phyloP scores from a whole-genome alignment of 1,140 invertebrate genomes.

The Calosoma granatense region DNA sequence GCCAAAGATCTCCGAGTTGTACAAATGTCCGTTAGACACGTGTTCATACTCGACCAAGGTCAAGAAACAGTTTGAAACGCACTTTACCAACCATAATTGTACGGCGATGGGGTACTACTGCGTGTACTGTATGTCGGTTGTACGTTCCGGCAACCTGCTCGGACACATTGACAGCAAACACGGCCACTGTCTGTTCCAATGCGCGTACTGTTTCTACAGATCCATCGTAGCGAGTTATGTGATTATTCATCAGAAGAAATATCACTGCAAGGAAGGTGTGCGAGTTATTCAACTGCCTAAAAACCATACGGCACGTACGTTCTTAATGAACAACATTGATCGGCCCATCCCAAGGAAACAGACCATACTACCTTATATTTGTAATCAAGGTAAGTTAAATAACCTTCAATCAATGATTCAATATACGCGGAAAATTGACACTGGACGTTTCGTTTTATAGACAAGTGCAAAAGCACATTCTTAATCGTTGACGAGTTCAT shows the following conservation, averaged over 20 bases:
- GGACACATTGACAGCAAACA: slow-evolving; percentile 35
- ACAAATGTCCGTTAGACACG: slow-evolving; percentile 45
- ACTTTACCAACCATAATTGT: slow-evolving; percentile 34
- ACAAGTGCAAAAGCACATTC: too few species aligned
- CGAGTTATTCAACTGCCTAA: background rate
- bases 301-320: too few species aligned
- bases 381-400: too few species aligned
- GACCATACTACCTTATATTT: background rate
- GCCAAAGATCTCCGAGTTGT: slow-evolving; percentile 29
- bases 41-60: slow-evolving; percentile 41
- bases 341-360: background rate
- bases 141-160: slow-evolving; percentile 18
- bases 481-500: too few species aligned
- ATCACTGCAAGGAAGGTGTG: slow-evolving; percentile 16
- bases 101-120: slow-evolving; percentile 18
- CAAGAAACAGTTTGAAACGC: slow-evolving; percentile 31
- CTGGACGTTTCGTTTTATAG: too few species aligned
- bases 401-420: too few species aligned
- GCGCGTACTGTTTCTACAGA: slow-evolving; percentile 48
- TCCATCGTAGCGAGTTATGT: slow-evolving; percentile 40
- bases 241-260: slow-evolving; percentile 37
- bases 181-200: slow-evolving; percentile 41
- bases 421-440: too few species aligned
- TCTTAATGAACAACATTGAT: too few species aligned
- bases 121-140: slow-evolving; percentile 29